Evolutionary conservation across 2,888 invertebrate species (phyloP), one percentile per base, ranked within the genome.

Genomic region (Scaptomyza cyrtandrae): DNA sequence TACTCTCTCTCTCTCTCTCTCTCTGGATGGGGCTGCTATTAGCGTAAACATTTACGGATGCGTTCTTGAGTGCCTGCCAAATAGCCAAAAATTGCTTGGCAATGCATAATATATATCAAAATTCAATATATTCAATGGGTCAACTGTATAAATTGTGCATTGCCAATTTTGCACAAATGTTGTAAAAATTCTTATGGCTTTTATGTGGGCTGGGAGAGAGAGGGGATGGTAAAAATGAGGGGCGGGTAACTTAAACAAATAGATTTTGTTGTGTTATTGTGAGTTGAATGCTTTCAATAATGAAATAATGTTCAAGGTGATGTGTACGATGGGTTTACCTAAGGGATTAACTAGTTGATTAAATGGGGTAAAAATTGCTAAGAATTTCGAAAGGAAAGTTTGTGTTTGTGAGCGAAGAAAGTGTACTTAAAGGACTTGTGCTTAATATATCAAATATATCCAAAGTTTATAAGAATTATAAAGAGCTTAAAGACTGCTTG

Each of bases 41-140:
- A 85, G 67, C 69, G 74, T 80, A 82, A 88, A 75, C 75, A 84
- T 77, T 84, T 54, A 44, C 61, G 64, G 66, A 79, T 77, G 82
- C 71, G 59, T 74, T 85, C 61, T 78, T 82, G 80, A 87, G 67
- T 79, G 80, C 19, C 69, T 68, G 86, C 72, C 86, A 87, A 85
- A 80, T 80, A 66, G 63, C 56, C 70, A 48, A 53, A 55, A 50
- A 49, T 49, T 52, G 50, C 37, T 31, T 9, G 27, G 49, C 35
- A 48, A 61, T 54, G 65, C 55, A 46, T 55, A 56, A 45, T 46
- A 41, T 41, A 45, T 46, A 41, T 41, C 3, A 1, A 0, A 62
- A 55, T 69, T 3, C n/a, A n/a, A n/a, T 10, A 39, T 39, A 41
- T 27, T 31, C 49, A 55, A 75, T 57, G 70, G 77, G 61, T 70